A percentile compares a stretch with the other conserved stretches of the same genome.
Evolutionary conservation across 2,113 vertebrate genomes (phyloP).

Genomic region (Pelodiscus sinensis): DNA sequence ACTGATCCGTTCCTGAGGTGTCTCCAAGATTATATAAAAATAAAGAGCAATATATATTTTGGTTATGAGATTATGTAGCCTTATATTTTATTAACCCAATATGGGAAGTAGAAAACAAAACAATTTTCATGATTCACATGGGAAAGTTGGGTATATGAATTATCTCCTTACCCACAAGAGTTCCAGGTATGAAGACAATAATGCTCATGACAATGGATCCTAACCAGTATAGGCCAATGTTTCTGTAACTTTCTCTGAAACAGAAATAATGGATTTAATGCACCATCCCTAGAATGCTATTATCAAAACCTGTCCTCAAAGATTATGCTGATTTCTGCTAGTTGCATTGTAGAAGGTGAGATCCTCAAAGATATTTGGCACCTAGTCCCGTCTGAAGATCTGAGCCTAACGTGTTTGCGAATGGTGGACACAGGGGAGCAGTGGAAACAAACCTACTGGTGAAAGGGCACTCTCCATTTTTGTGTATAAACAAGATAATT

Average conservation of each 20-base stretch:
- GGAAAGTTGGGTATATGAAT: slow-evolving; percentile 11
- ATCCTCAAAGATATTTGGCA: not conserved
- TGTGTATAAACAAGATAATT: not conserved
- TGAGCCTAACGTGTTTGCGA: not conserved
- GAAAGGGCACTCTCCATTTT: not conserved
- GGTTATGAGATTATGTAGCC: not conserved
- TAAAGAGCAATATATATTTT: not conserved
- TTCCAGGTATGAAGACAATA: slow-evolving; percentile 94
- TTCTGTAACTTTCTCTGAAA: slow-evolving; percentile 90
- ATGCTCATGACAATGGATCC: slow-evolving; percentile 92
- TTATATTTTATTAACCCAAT: not conserved
- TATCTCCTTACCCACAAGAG: slow-evolving; percentile 88
- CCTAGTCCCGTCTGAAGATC: not conserved
- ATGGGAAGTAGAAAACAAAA: slow-evolving; percentile 16
- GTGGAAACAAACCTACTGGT: not conserved
- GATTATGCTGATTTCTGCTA: not conserved
- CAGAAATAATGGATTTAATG: slow-evolving; percentile 29
- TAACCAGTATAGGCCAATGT: slow-evolving; percentile 93
- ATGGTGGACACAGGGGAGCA: not conserved
- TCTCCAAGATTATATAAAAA: not conserved
- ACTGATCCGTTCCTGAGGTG: not conserved
- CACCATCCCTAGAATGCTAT: not conserved
- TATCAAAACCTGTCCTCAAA: not conserved
- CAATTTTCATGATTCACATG: not conserved
- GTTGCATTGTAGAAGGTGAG: not conserved